Percentiles rank a stretch among this genome's conserved stretches.
Conservation (phyloP, 2,797 vertebrate genomes). For the Sardinella longiceps region DNA sequence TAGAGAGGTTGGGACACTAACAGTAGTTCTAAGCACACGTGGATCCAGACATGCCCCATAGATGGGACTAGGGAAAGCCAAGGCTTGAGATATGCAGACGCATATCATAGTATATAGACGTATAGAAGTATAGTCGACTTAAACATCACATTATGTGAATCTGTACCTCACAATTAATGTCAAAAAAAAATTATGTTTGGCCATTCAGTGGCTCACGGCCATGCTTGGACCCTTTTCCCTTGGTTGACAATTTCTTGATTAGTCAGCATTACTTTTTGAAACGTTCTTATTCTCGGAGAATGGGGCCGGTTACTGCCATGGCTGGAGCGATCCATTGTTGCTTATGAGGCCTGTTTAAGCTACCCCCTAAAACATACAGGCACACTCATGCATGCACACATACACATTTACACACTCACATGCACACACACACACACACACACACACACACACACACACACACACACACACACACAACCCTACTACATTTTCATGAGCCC, state of each 20-base stretch:
- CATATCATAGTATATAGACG: no score
- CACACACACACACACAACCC: not conserved
- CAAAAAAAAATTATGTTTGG: not conserved
- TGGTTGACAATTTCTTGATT: not conserved
- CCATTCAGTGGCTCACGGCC: not conserved
- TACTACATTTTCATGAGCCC: slow-evolving; percentile 53
- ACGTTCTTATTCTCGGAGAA: not conserved
- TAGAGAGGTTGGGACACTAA: not conserved
- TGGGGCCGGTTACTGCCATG: not conserved
- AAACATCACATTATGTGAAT: not conserved
- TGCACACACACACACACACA: slow-evolving; percentile 45
- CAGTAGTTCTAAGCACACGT: not conserved
- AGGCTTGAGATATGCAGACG: not conserved
- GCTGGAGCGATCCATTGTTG: not conserved
- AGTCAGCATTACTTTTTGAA: not conserved
- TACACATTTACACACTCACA: slow-evolving; percentile 29
- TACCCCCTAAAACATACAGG: not conserved
- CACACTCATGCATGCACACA: not conserved
- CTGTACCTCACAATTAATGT: not conserved
- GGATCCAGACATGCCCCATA: not conserved
- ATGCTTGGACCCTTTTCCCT: not conserved
- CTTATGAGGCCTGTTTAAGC: not conserved
- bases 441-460: slow-evolving; percentile 16
- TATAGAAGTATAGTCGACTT: not conserved
- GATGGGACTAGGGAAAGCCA: not conserved